Evolutionary conservation across 2,797 vertebrate species (phyloP), one percentile per base, ranked within the genome.

Genomic region (Oophaga sylvatica): DNA sequence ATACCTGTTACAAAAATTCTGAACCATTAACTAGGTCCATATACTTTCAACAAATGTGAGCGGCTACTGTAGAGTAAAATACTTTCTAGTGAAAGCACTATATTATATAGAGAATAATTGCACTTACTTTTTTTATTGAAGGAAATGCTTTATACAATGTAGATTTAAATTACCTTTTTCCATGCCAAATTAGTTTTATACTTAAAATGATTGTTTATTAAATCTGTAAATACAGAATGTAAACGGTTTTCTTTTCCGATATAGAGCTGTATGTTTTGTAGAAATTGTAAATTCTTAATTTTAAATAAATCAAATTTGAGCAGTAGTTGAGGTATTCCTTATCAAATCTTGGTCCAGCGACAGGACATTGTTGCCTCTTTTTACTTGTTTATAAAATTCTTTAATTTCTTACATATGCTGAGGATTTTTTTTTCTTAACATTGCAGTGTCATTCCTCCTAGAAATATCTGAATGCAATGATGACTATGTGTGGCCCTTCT

Each of bases 211-310:
- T 73, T n/a, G 5, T 81, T 81, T 80, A n/a, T 77, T 85, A 77
- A 17, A 20, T 17, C 10, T 85, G 41, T 84, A 77, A 48, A 65
- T 81, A 65, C 20, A 16, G 59, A 79, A 79, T 75, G 26, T 56
- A 71, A 1, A 83, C 26, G 9, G 59, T 60, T 53, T 63, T 17
- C 16, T 75, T 78, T 65, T 57, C 3, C 48, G 45, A 75, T 81
- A 17, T n/a, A 48, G 5, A 26, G 53, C 31, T 62, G 15, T 87
- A 87, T 67, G 53, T 81, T 73, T 71, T 75, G 17, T 79, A 86
- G 22, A 81, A 62, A 26, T 26, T 83, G 59, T 76, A 56, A 16
- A 48, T 60, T 57, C n/a, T 29, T 73, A 70, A 22, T 48, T 78
- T 83, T 83, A 45, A 83, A 83, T 79, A n/a, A 83, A 83, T 59